Percentiles rank a stretch among this genome's conserved stretches.
These are phyloP conservation scores for Pangasius sanitwongsei DNA, from an alignment of 2,797 vertebrate species.

Conservation along the genomic window DNA sequence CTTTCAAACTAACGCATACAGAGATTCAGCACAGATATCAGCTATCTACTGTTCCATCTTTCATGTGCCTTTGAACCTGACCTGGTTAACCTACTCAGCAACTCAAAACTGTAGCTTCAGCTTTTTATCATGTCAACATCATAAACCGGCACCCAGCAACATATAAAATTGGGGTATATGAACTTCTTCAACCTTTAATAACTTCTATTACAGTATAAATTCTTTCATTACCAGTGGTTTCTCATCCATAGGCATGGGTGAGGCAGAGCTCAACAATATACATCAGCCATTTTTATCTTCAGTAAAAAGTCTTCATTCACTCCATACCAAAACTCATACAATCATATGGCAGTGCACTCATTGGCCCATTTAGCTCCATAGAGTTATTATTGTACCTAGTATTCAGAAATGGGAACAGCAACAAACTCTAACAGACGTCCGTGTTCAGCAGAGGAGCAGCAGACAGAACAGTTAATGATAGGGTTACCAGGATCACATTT, in stretches of 20 bases:
- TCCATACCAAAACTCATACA: neutral
- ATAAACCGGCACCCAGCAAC: neutral
- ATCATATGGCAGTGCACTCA: neutral
- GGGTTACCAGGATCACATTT: neutral
- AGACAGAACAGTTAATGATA: neutral
- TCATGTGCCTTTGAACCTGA: slow-evolving; percentile 28
- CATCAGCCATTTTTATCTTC: neutral
- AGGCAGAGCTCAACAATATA: neutral
- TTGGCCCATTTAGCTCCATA: neutral
- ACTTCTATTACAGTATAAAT: neutral
- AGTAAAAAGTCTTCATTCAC: neutral
- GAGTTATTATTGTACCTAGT: neutral
- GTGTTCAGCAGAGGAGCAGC: neutral
- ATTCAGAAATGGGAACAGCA: neutral
- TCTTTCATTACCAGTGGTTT: neutral
- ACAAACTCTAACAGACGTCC: neutral
- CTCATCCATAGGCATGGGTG: neutral
- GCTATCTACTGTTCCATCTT: slow-evolving; percentile 31
- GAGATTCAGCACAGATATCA: slow-evolving; percentile 16
- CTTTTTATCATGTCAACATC: neutral
- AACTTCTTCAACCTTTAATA: neutral
- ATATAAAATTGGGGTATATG: neutral
- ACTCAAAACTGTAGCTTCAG: neutral
- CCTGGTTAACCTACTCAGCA: slow-evolving; percentile 24
- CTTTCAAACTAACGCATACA: neutral